Conservation (phyloP, 2,888 invertebrate genomes). For the Coenonympha arcania region DNA sequence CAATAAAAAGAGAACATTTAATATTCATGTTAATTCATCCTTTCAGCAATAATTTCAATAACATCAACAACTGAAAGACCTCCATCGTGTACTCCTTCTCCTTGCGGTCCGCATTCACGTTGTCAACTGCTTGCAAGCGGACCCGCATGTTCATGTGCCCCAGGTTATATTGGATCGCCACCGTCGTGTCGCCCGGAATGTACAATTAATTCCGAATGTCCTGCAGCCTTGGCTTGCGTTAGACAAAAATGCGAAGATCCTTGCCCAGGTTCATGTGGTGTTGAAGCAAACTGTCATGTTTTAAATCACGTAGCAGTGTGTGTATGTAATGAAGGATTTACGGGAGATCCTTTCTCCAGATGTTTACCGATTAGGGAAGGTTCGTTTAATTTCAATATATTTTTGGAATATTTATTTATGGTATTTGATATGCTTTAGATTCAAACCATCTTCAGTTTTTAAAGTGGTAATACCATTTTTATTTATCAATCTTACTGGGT, state of each 20-base stretch:
- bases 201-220: conserved; percentile 84
- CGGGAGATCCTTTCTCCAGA: conserved; percentile 86
- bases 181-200: conserved; percentile 87
- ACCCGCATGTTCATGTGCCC: conserved; percentile 85
- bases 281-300: conserved; percentile 84
- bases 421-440: no score
- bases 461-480: not conserved
- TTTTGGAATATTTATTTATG: not conserved
- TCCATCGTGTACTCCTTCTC: conserved; percentile 85
- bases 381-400: conserved; percentile 27
- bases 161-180: conserved; percentile 84
- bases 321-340: conserved; percentile 81
- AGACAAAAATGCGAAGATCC: conserved; percentile 87
- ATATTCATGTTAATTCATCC: not conserved
- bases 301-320: conserved; percentile 87
- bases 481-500: not conserved
- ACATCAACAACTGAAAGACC: conserved; percentile 75
- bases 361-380: conserved; percentile 76
- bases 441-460: no score
- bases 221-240: conserved; percentile 82
- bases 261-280: conserved; percentile 86
- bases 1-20: not conserved
- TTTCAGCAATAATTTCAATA: conserved; percentile 45
- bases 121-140: conserved; percentile 82
- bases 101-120: conserved; percentile 88